A percentile compares a stretch with the other conserved stretches of the same genome.
phyloP scores from a whole-genome alignment of 2,113 vertebrate species.

The Lamprotornis superbus region DNA sequence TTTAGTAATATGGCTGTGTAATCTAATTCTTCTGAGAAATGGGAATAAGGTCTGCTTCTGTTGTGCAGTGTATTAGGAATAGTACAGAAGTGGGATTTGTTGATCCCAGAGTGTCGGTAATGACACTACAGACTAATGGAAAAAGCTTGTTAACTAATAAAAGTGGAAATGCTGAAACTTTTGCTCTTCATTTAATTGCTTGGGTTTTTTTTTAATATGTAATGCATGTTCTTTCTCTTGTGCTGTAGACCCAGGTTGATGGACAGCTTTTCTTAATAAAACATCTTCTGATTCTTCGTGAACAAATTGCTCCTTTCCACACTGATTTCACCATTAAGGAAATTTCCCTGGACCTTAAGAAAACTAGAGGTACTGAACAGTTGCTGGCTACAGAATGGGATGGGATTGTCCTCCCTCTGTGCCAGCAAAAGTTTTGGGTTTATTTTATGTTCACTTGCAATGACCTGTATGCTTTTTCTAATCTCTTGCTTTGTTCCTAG shows the following conservation, averaged over 20 bases:
- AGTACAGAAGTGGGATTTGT: background rate
- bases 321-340: conserved; percentile 99
- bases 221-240: conserved; percentile 64
- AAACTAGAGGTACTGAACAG: conserved; percentile 90
- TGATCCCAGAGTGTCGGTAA: background rate
- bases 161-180: background rate
- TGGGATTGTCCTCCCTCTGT: conserved; percentile 42
- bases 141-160: background rate
- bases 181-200: background rate
- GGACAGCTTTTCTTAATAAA: conserved; percentile 99
- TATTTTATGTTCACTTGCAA: conserved; percentile 84
- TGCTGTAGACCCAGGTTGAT: conserved; percentile 88
- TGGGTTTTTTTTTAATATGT: background rate
- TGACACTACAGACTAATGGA: background rate
- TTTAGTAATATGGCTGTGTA: background rate
- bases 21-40: background rate
- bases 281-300: conserved; percentile 97
- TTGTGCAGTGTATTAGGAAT: background rate
- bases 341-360: conserved; percentile 99
- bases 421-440: conserved; percentile 65
- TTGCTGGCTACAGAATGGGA: conserved; percentile 66
- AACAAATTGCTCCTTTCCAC: conserved; percentile 99
- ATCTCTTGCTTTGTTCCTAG: conserved; percentile 31
- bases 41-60: background rate
- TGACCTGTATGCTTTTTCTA: conserved; percentile 50